Conservation (phyloP, 2,888 invertebrate genomes). For the Drosophila demipolita region DNA sequence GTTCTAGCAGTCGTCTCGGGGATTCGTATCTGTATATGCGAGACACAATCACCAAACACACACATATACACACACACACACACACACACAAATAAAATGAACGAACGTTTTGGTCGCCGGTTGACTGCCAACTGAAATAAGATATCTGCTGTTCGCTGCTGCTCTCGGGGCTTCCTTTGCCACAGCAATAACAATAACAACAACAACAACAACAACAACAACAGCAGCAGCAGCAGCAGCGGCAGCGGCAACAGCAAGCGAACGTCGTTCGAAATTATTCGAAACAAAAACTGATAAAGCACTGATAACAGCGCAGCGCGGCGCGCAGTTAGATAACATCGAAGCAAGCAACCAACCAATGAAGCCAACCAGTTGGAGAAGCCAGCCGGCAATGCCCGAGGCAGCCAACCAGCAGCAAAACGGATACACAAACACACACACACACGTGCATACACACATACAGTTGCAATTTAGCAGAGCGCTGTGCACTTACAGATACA, state of each 20-base stretch:
- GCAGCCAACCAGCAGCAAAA: conserved; percentile 73
- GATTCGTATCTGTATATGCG: conserved; percentile 65
- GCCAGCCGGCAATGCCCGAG: conserved; percentile 47
- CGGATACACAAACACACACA: conserved; percentile 70
- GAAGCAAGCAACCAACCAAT: conserved; percentile 45
- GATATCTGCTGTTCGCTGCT: conserved; percentile 68
- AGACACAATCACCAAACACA: conserved; percentile 33
- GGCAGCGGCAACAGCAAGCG: conserved; percentile 25
- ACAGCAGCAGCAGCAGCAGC: conserved; percentile 20
- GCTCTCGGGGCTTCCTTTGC: conserved; percentile 62
- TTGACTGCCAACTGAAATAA: conserved; percentile 77
- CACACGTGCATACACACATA: conserved; percentile 28
- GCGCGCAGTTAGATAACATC: conserved; percentile 84
- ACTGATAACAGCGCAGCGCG: conserved; percentile 83
- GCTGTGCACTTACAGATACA: conserved; percentile 67
- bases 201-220: conserved; percentile 2
- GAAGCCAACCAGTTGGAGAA: conserved; percentile 49
- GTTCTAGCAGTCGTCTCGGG: conserved; percentile 43
- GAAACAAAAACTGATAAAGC: conserved; percentile 84
- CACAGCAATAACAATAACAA: conserved; percentile 21
- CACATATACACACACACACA: conserved; percentile 21
- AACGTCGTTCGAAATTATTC: conserved; percentile 75
- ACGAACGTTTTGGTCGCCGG: conserved; percentile 29
- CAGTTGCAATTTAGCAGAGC: conserved; percentile 46
- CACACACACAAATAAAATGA: neutral